phyloP scores from a whole-genome alignment of 2,888 invertebrate species.

The Patella pellucida region DNA sequence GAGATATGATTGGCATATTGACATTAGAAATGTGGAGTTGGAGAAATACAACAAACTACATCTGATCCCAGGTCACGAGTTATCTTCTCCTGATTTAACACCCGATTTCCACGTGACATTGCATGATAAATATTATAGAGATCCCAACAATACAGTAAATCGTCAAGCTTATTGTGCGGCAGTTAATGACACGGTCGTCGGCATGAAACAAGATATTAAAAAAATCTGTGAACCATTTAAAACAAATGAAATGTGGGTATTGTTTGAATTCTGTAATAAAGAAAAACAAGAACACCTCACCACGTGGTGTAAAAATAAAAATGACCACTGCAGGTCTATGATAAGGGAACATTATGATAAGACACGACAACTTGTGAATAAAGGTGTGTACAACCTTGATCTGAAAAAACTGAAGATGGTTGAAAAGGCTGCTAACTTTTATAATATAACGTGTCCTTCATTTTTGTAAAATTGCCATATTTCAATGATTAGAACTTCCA shows the following conservation, averaged over 20 bases:
- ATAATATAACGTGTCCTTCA: too few relatives aligned
- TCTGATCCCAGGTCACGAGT: background rate
- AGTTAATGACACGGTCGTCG: background rate
- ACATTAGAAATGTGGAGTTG: background rate
- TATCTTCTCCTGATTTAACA: background rate
- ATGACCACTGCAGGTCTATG: too few relatives aligned
- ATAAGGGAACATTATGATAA: too few relatives aligned
- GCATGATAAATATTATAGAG: background rate
- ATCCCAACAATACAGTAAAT: background rate
- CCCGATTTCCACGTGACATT: background rate
- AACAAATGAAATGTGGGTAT: background rate
- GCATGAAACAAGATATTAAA: background rate
- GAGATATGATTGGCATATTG: conserved; percentile 3
- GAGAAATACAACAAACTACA: background rate
- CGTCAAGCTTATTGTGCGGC: background rate
- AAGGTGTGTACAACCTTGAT: too few relatives aligned
- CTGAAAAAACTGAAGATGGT: too few relatives aligned
- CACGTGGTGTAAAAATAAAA: too few relatives aligned
- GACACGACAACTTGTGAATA: too few relatives aligned
- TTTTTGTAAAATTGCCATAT: too few relatives aligned
- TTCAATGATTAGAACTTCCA: too few relatives aligned
- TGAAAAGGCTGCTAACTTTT: too few relatives aligned
- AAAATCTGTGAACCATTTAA: background rate
- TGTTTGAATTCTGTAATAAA: background rate
- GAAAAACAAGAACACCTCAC: too few relatives aligned